phyloP scores from a whole-genome alignment of 1,140 invertebrate species.

The Heliothis virescens region DNA sequence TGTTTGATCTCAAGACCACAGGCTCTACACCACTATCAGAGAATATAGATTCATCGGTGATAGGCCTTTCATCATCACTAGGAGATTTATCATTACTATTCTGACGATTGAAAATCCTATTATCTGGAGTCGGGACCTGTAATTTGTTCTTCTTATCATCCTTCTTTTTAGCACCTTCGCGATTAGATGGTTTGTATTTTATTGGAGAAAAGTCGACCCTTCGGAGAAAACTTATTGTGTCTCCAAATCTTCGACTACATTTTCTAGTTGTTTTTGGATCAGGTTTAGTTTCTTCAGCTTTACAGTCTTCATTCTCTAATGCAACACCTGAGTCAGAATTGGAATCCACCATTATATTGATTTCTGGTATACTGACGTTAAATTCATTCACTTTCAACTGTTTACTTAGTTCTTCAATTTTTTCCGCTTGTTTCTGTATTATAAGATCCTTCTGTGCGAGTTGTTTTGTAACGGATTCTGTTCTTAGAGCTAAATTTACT shows the following conservation, averaged over 20 bases:
- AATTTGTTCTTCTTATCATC: constrained; percentile 76
- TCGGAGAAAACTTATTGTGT: constrained; percentile 78
- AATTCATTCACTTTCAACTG: constrained; percentile 66
- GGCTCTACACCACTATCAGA: constrained; percentile 71
- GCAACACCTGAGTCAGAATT: constrained; percentile 82
- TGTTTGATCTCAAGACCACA: constrained; percentile 74
- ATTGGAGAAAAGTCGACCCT: constrained; percentile 83
- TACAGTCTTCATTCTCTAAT: constrained; percentile 76
- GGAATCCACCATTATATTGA: constrained; percentile 73
- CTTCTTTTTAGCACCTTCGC: constrained; percentile 74
- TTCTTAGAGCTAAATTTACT: constrained; percentile 74
- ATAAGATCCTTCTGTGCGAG: constrained; percentile 77
- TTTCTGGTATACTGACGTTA: constrained; percentile 66
- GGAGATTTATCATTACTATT: constrained; percentile 71
- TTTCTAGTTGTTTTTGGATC: constrained; percentile 76
- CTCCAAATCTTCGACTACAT: constrained; percentile 76
- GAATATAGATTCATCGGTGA: constrained; percentile 67
- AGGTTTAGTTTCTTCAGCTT: constrained; percentile 67
- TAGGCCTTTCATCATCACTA: constrained; percentile 75
- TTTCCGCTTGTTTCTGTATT: constrained; percentile 72
- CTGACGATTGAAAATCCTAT: constrained; percentile 64
- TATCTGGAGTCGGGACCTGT: constrained; percentile 65
- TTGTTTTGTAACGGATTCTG: constrained; percentile 75
- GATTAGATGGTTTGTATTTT: constrained; percentile 78
- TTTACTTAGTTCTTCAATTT: constrained; percentile 74